Base-by-base conservation (phyloP, 2,888 invertebrate species). In the Mactromeris polynyma region DNA sequence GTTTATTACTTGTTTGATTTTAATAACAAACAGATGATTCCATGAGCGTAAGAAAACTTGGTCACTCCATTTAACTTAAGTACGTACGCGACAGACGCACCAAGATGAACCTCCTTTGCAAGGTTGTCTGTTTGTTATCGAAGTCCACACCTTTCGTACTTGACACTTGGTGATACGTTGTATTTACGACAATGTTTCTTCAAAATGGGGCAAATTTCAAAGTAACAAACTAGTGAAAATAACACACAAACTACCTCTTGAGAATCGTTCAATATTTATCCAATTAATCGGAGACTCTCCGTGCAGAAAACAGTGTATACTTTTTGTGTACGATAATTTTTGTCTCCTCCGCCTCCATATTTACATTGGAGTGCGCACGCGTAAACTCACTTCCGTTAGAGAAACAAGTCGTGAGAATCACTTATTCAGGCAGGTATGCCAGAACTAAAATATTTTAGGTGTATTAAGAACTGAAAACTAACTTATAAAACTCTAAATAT, bases 321-420 rank as follows among this genome's bases (percentile, higher is more conserved):
- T 79, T 40, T n/a, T 79, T 40, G 19, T 38, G 38, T 26, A 79
- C 26, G 19, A 42, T 9, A 42, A 79, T 46, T 82, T 46, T 58
- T 64, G 42, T 64, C 81, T 31, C 77, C 84, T 84, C 84, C 90
- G 77, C 90, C 90, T 90, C 88, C 90, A 87, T 92, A 92, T 92
- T 92, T 92, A 92, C 92, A 92, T 89, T 69, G n/a, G 26, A 80
- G 21, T 90, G 78, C 92, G 92, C 92, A 90, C 89, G 92, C 90
- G 92, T 46, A 58, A 80, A 17, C 88, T 58, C 88, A 89, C 89
- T 89, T 89, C 89, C 89, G 91, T 73, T 78, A 78, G 42, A 31
- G 17, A 42, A 38, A 78, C 51, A 33, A 51, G 9, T 54, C 33
- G 81, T 81, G 81, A 26, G 31, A 81, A 51, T 51, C 31, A 78